Conservation (phyloP, 2,888 invertebrate genomes). For the Neoscelio sp. region DNA sequence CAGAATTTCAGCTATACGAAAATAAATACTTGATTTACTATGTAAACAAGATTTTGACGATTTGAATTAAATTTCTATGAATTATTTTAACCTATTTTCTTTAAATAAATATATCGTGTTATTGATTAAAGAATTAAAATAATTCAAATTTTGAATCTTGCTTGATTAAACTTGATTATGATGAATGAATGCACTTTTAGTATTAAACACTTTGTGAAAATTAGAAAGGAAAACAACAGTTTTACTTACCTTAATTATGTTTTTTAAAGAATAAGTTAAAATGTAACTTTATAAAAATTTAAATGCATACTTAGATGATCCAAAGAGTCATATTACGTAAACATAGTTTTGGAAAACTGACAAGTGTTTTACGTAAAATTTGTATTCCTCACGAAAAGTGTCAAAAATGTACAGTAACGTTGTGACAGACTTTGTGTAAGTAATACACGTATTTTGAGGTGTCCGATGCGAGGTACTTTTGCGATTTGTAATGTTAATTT, state of each 20-base stretch:
- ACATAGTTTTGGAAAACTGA: neutral
- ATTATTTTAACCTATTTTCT: slow-evolving; percentile 56
- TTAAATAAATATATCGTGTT: slow-evolving; percentile 11
- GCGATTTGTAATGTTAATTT: slow-evolving; percentile 61
- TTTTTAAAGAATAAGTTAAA: too few species aligned
- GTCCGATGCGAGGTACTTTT: slow-evolving; percentile 16
- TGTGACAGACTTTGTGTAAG: slow-evolving; percentile 7
- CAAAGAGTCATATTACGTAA: too few species aligned
- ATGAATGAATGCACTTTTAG: too few species aligned
- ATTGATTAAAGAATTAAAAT: slow-evolving; percentile 12
- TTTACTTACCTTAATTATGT: too few species aligned
- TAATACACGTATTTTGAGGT: slow-evolving; percentile 10
- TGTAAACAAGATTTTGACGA: slow-evolving; percentile 42
- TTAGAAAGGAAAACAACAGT: too few species aligned
- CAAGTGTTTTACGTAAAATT: slow-evolving; percentile 17
- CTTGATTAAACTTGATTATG: too few species aligned
- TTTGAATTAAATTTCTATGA: slow-evolving; percentile 36
- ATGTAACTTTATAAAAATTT: too few species aligned
- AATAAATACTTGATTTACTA: slow-evolving; percentile 57
- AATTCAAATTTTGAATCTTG: too few species aligned
- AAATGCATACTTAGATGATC: too few species aligned
- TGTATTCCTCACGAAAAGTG: slow-evolving; percentile 29
- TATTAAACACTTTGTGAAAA: too few species aligned
- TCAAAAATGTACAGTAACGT: slow-evolving; percentile 51
- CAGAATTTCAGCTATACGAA: slow-evolving; percentile 55